Evolutionary conservation across 2,113 vertebrate genomes (phyloP).

Genomic region (Ammodytes dubius): DNA sequence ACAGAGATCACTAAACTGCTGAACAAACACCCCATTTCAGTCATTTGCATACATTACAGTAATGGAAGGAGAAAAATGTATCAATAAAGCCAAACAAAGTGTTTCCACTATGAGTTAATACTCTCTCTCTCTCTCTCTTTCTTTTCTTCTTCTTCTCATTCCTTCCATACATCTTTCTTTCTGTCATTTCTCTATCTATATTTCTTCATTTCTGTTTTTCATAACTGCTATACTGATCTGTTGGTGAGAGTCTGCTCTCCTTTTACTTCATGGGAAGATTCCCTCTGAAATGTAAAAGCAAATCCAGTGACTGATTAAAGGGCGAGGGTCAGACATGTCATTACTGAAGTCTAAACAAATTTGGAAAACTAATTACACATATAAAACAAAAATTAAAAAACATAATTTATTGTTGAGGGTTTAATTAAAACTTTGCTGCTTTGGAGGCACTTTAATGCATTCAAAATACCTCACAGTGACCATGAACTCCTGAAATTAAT

Average conservation of each 20-base stretch:
- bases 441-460: constrained; percentile 44
- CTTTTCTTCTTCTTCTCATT: background rate
- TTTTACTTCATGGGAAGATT: background rate
- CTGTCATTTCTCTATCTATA: background rate
- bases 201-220: background rate
- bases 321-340: background rate
- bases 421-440: constrained; percentile 62
- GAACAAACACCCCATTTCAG: constrained; percentile 83
- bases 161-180: background rate
- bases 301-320: background rate
- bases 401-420: constrained; percentile 48
- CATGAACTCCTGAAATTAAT: constrained; percentile 58
- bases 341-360: constrained; percentile 29
- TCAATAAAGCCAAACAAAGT: constrained; percentile 77
- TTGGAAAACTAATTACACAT: constrained; percentile 38
- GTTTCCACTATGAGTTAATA: constrained; percentile 38
- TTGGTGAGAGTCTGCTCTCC: background rate
- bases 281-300: constrained; percentile 17
- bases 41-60: constrained; percentile 86
- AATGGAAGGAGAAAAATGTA: constrained; percentile 80
- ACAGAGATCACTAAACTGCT: constrained; percentile 85
- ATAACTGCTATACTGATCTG: background rate
- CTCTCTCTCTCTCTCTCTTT: constrained; percentile 15
- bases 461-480: constrained; percentile 60
- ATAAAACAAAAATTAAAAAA: constrained; percentile 12